Base-by-base conservation (phyloP, 2,888 invertebrate species). In the Drosophila pullipes region DNA sequence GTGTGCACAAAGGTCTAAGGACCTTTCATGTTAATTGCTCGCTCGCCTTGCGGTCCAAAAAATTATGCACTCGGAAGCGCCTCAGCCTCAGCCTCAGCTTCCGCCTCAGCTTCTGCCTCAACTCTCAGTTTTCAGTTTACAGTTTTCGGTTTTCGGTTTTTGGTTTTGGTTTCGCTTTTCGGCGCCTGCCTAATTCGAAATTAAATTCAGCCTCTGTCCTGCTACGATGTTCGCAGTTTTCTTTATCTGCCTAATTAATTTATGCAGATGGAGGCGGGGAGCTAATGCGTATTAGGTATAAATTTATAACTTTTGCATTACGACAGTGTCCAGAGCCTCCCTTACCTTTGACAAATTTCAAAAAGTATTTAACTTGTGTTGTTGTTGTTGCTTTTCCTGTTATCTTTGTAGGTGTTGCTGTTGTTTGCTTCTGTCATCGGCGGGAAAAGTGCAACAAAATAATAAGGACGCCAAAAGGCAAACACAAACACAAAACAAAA, bases 401-500 rank as follows among this genome's bases (percentile, higher is more conserved):
- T 53, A 52, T 31, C 67, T 18, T 47, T 75, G 58, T 57, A 49
- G 76, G 55, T 64, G 35, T 64, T 55, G 59, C 62, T 76, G 72
- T 74, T 33, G 57, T 44, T 62, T 53, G 67, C 54, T 44, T 71
- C 73, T 75, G 74, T 73, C 65, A 75, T 58, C 69, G 50, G 66
- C 66, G 71, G 59, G 73, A 61, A 80, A 84, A 84, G 74, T 85
- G 90, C 90, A 88, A 78, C 83, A 80, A 78, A 73, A 89, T 89
- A 87, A 83, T 83, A 85, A 80, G 76, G 78, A 79, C 85, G 82
- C 86, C 84, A 81, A 84, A 81, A 87, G 86, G 82, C 89, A 89
- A 85, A 85, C 76, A 85, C 75, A 76, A 78, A 85, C 76, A 89
- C 30, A 76, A 78, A 84, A 89, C 30, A 76, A 78, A 84, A 80